Percentiles rank a stretch among this genome's conserved stretches.
Evolutionary conservation across 2,888 invertebrate genomes (phyloP).

Genomic region (Lasioglossum vierecki): DNA sequence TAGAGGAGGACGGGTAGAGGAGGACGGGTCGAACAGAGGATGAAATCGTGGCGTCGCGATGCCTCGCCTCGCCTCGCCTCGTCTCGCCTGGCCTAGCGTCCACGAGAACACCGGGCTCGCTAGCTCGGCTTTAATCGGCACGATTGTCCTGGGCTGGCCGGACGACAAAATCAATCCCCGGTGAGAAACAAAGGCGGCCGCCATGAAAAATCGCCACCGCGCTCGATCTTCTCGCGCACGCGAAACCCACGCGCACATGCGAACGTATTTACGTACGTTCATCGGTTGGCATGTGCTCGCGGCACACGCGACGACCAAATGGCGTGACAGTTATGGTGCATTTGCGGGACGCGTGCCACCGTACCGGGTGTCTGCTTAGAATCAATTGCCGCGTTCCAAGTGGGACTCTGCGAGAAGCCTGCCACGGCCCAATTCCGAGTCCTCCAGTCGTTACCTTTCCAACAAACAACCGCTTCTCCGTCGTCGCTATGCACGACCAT

Average conservation of each 20-base stretch:
- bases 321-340: conserved; percentile 69
- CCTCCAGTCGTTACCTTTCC: background rate
- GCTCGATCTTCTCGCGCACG: conserved; percentile 60
- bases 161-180: conserved; percentile 74
- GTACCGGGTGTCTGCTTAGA: conserved; percentile 68
- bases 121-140: conserved; percentile 24
- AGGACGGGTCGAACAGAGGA: conserved; percentile 1
- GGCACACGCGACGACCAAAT: conserved; percentile 66
- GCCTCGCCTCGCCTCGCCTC: background rate
- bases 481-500: background rate
- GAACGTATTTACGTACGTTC: conserved; percentile 34
- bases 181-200: conserved; percentile 56
- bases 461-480: background rate
- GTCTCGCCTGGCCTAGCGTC: background rate
- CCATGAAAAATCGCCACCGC: conserved; percentile 68
- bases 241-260: conserved; percentile 42
- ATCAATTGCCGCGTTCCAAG: conserved; percentile 56
- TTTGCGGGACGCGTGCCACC: conserved; percentile 68
- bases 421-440: background rate
- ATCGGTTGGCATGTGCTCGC: conserved; percentile 43
- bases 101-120: background rate
- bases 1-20: background rate
- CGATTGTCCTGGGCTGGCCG: conserved; percentile 33
- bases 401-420: conserved; percentile 3
- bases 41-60: conserved; percentile 6